These are phyloP conservation scores for Melanerpes aurifrons DNA, from an alignment of 2,113 vertebrate species.

Conservation along the genomic window DNA sequence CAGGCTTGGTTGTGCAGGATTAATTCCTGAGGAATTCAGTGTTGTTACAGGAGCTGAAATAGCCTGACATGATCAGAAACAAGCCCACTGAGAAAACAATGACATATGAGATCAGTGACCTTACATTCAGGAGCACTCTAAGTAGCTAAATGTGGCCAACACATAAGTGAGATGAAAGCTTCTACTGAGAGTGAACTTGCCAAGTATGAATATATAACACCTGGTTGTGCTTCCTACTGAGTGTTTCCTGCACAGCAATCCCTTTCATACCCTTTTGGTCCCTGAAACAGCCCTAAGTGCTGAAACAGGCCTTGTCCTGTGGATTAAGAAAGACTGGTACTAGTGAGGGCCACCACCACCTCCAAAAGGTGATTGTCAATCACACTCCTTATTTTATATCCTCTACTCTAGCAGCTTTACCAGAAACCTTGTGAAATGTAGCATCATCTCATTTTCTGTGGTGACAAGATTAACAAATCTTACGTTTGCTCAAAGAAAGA, in stretches of 20 bases:
- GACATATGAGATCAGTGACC: background rate
- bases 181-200: fast-evolving
- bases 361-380: background rate
- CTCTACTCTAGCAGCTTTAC: background rate
- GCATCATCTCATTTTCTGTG: background rate
- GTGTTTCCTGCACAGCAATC: background rate
- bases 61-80: background rate
- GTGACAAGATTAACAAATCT: background rate
- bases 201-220: background rate
- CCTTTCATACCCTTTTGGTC: background rate
- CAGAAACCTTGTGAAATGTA: background rate
- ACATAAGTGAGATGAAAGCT: background rate
- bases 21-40: background rate
- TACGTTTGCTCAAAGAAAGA: background rate
- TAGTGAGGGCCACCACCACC: fast-evolving
- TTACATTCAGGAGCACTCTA: background rate
- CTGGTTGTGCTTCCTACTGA: background rate
- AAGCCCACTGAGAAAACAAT: background rate
- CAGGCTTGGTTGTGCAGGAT: background rate
- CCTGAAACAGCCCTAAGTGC: background rate
- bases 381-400: background rate
- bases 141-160: background rate
- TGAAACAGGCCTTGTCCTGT: background rate
- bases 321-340: background rate
- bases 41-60: background rate